Evolutionary conservation across 2,888 invertebrate species (phyloP), one percentile per base, ranked within the genome.

Genomic region (Diarsia rubi): DNA sequence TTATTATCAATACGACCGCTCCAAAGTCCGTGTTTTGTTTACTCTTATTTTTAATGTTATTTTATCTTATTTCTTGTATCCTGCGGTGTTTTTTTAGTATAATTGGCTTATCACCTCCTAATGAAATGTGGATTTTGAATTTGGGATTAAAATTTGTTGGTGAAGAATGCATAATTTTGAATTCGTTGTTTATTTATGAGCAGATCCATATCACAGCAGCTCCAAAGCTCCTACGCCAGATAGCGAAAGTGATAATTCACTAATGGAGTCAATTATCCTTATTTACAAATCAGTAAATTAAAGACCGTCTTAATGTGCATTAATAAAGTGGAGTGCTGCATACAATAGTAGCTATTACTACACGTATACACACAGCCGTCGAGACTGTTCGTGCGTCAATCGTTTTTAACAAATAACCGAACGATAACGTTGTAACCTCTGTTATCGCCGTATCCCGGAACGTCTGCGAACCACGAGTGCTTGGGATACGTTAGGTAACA

Each of bases 361-460:
- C 73, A 83, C 74, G 84, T 88, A 89, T 88, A 89, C 82, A 87
- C 74, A 91, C 91, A 92, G 92, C 91, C 90, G 92, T 85, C 91
- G 90, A 93, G 94, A 93, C 94, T 90, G 92, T 90, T 92, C 94
- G 96, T 96, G 96, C 96, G 96, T 96, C 96, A 96, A 94, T 95
- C 88, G 93, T 90, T 92, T 94, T 94, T 94, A 94, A 95, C 94
- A 95, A 95, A 95, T 94, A 94, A 90, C 92, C 86, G 45, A 47
- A 82, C 85, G 96, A 96, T 96, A 96, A 95, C 95, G 94, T 89
- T 84, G 90, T 95, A 94, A 96, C 96, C 95, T 90, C 91, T 94
- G 91, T 94, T 96, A 96, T 96, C 96, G 83, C 81, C 88, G 90
- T 92, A 95, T 95, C 95, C 96, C 95, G 96, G 96, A 95, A 95